A percentile compares a stretch with the other conserved stretches of the same genome.
Conservation (phyloP, 2,888 invertebrate genomes). For the Eristalis pertinax region DNA sequence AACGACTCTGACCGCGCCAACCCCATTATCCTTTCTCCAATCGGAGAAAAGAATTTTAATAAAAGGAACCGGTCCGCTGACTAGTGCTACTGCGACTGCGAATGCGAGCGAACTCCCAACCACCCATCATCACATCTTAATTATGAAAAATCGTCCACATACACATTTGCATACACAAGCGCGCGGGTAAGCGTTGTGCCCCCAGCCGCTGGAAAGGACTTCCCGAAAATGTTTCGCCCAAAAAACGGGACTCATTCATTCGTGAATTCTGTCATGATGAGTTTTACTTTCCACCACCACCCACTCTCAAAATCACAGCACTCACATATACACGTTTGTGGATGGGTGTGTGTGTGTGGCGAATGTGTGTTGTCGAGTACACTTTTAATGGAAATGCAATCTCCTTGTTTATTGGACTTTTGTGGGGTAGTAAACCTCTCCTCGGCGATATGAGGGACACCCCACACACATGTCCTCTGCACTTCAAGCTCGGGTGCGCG, state of each 20-base stretch:
- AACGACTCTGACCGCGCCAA: neutral
- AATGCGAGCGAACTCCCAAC: slow-evolving; percentile 2
- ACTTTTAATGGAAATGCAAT: slow-evolving; percentile 66
- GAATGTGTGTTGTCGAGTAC: slow-evolving; percentile 2
- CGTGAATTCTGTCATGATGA: slow-evolving; percentile 71
- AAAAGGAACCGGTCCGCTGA: slow-evolving; percentile 27
- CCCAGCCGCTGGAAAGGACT: slow-evolving; percentile 34
- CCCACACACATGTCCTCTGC: slow-evolving; percentile 28
- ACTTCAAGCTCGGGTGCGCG: slow-evolving; percentile 6
- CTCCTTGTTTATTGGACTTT: slow-evolving; percentile 55
- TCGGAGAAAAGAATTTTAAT: slow-evolving; percentile 59
- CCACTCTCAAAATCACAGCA: slow-evolving; percentile 39
- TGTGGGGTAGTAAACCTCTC: slow-evolving; percentile 66
- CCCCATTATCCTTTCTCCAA: slow-evolving; percentile 44
- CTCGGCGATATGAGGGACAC: slow-evolving; percentile 40
- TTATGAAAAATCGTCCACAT: slow-evolving; percentile 62
- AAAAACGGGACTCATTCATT: slow-evolving; percentile 56
- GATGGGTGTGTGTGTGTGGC: slow-evolving; percentile 14
- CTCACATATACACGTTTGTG: slow-evolving; percentile 18
- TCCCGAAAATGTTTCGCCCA: slow-evolving; percentile 3
- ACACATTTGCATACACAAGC: neutral
- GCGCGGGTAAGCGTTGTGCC: too few species aligned
- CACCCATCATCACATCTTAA: slow-evolving; percentile 60
- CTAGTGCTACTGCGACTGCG: neutral
- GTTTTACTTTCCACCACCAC: slow-evolving; percentile 42